These are phyloP conservation scores for Coreoperca whiteheadi DNA, from an alignment of 2,113 vertebrate genomes.

Conservation along the genomic window DNA sequence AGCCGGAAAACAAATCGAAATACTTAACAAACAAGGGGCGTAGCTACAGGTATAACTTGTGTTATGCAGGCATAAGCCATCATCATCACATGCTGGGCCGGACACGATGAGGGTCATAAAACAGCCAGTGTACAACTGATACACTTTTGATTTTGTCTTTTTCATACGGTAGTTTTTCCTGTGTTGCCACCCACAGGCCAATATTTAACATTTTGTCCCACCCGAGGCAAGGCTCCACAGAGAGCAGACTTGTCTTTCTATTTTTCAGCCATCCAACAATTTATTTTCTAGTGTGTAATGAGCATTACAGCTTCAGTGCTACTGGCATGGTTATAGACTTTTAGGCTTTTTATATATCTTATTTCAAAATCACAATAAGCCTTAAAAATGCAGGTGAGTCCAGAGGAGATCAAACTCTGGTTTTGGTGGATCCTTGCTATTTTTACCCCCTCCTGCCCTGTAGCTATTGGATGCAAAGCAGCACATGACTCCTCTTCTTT, in stretches of 20 bases:
- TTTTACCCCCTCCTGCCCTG: conserved; percentile 28
- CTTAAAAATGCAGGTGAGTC: conserved; percentile 40
- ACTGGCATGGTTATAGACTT: neutral
- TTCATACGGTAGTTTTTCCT: neutral
- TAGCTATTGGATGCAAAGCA: conserved; percentile 39
- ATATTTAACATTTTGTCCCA: neutral
- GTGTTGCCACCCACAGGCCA: neutral
- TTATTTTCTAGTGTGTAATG: conserved; percentile 5
- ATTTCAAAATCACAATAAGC: conserved; percentile 22
- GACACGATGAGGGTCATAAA: neutral
- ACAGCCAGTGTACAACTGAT: neutral
- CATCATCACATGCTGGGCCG: neutral
- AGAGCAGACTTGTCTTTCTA: neutral
- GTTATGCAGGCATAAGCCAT: neutral
- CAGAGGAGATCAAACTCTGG: conserved; percentile 26
- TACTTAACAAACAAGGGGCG: neutral
- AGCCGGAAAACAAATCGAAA: neutral
- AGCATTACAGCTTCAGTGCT: neutral
- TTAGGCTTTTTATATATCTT: neutral
- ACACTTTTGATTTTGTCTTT: neutral
- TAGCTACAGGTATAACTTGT: neutral
- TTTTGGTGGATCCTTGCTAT: conserved; percentile 26
- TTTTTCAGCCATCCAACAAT: conserved; percentile 6
- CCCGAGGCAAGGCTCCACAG: neutral
- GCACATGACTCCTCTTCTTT: conserved; percentile 58